These are phyloP conservation scores for Varecia variegata DNA, from an alignment of 2,797 vertebrate genomes.

Conservation along the genomic window DNA sequence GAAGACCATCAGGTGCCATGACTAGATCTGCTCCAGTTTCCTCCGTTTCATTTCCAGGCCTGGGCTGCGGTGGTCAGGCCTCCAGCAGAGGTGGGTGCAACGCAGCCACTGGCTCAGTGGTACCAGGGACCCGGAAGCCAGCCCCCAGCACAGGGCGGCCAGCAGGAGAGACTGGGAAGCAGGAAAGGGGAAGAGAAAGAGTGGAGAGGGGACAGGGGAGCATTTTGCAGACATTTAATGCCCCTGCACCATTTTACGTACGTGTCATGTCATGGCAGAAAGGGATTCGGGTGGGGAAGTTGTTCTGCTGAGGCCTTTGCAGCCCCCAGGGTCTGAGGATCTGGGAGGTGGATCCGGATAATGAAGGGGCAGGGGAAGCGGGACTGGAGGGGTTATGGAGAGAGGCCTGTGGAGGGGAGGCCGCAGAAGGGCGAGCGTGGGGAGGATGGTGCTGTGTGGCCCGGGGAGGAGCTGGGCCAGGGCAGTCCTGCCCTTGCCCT, in stretches of 20 bases:
- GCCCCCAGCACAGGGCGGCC: not conserved
- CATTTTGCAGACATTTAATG: not conserved
- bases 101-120: not conserved
- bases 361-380: not conserved
- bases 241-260: not conserved
- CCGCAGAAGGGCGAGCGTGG: not conserved
- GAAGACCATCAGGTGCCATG: too few species aligned
- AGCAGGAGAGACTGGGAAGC: not conserved
- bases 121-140: not conserved
- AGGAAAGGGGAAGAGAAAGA: not conserved
- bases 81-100: not conserved
- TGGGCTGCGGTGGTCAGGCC: not conserved
- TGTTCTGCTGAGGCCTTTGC: not conserved
- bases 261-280: not conserved
- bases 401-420: not conserved
- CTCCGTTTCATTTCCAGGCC: not conserved
- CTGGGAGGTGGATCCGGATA: not conserved
- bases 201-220: not conserved
- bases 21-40: not conserved
- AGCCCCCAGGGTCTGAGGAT: not conserved
- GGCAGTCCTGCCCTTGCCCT: not conserved
- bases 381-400: rapidly evolving
- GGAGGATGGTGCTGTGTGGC: too few species aligned
- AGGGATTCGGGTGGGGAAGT: not conserved
- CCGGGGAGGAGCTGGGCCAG: not conserved